phyloP scores from a whole-genome alignment of 1,140 invertebrate genomes.

The Euborellia annulipes region DNA sequence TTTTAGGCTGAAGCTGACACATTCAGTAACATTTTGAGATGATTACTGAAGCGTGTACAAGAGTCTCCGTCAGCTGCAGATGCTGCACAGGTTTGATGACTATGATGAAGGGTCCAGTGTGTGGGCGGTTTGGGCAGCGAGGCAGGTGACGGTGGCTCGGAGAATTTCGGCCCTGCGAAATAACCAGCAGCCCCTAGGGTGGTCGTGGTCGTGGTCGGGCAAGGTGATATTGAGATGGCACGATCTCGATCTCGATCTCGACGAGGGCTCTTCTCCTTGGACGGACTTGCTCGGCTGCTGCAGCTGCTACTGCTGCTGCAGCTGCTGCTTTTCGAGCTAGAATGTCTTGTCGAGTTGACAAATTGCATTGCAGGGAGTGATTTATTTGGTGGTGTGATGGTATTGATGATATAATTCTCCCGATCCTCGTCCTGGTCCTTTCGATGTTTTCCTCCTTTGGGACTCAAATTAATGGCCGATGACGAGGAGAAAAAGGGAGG shows the following conservation, averaged over 20 bases:
- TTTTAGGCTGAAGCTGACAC: constrained; percentile 37
- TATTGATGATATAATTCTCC: too few relatives aligned
- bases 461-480: background rate
- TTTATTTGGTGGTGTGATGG: too few relatives aligned
- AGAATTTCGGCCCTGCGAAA: constrained; percentile 45
- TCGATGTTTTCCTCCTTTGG: constrained; percentile 8
- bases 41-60: constrained; percentile 16
- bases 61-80: too few relatives aligned
- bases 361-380: too few relatives aligned
- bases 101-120: constrained; percentile 33
- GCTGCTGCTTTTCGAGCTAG: constrained; percentile 16
- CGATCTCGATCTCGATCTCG: too few relatives aligned
- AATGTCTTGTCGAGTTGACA: constrained; percentile 8
- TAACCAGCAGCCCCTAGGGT: constrained; percentile 14
- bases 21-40: constrained; percentile 39
- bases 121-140: constrained; percentile 39
- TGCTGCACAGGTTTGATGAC: too few relatives aligned
- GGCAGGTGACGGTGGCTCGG: constrained; percentile 39
- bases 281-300: constrained; percentile 28
- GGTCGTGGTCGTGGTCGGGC: background rate
- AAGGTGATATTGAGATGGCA: too few relatives aligned
- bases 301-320: constrained; percentile 19
- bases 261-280: constrained; percentile 16
- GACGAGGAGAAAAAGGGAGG: too few relatives aligned
- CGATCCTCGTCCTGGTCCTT: background rate